A percentile compares a stretch with the other conserved stretches of the same genome.
phyloP scores from a whole-genome alignment of 2,113 vertebrate species.

The Grus americana region DNA sequence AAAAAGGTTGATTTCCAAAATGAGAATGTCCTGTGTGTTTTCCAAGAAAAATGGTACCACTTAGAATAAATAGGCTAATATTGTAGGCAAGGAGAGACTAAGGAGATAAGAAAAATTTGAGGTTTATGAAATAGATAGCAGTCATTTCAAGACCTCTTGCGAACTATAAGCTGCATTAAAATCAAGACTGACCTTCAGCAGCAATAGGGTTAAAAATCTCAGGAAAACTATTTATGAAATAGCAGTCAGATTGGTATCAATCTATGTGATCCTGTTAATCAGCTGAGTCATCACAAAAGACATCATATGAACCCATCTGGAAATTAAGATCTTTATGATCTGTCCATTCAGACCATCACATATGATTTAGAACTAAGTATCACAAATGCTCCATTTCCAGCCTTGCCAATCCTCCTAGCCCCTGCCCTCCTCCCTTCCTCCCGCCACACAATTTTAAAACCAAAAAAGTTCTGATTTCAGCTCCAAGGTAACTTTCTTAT shows the following conservation, averaged over 20 bases:
- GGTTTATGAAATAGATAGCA: not conserved
- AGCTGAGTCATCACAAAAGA: constrained; percentile 45
- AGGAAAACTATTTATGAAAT: not conserved
- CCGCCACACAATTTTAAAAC: not conserved
- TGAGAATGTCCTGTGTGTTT: not conserved
- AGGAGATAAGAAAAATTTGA: not conserved
- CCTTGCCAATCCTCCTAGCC: not conserved
- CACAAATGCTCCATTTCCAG: not conserved
- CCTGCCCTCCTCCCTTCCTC: not conserved
- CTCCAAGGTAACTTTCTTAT: not conserved
- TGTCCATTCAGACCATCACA: not conserved
- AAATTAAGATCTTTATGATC: constrained; percentile 49
- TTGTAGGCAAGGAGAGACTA: not conserved
- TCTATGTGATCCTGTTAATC: not conserved
- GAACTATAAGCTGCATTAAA: not conserved
- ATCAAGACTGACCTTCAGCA: not conserved
- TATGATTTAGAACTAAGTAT: not conserved
- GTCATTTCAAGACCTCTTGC: not conserved
- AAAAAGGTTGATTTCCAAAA: not conserved
- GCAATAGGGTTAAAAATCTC: not conserved
- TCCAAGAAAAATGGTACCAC: not conserved
- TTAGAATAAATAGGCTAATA: not conserved
- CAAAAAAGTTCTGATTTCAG: not conserved
- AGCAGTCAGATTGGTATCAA: not conserved
- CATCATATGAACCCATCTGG: not conserved